Base-by-base conservation (phyloP, 2,888 invertebrate species). In the Tinea pellionella region DNA sequence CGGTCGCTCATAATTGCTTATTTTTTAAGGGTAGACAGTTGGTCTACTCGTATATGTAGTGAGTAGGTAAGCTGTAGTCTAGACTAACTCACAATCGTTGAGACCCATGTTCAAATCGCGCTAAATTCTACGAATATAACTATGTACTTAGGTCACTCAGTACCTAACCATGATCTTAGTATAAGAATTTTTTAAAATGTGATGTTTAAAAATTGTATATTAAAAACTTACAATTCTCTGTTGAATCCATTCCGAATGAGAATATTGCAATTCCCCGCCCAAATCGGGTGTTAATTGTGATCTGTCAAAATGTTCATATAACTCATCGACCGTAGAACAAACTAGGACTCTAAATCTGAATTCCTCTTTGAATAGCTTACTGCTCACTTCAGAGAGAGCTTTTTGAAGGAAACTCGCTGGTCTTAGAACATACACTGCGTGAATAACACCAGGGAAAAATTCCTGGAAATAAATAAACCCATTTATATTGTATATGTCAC, bases 211-310 rank as follows among this genome's bases (percentile, higher is more conserved):
- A 3, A 24, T 3, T 24, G 24, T 24, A 24, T 24, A 24, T 24
- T 9, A 53, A 24, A 19, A 30, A 73, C 92, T 90, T 80, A 98
- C 98, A 80, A 96, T 94, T 88, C 98, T 90, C 79, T 98, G 97
- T 72, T 97, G 95, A 74, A 98, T 97, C 98, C 98, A 99, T 73
- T 97, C 96, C 61, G 95, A 91, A 78, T 98, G 96, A 68, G 95
- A 94, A 84, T 97, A 98, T 63, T 93, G 92, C 64, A 98, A 87
- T 63, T 91, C 90, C 0, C 98, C 98, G 2, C 96, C 96, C 63
- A 99, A 90, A 75, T 98, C 98, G 30, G 91, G 89, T 0, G 97
- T 97, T 65, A 98, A 86, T 78, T 97, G 96, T 66, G 92, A 91
- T 64, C 90, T 88, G 68, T 95, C 95, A 63, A 98, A 90, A 75